Conservation (phyloP, 2,113 vertebrate genomes). For the Chiloscyllium plagiosum region DNA sequence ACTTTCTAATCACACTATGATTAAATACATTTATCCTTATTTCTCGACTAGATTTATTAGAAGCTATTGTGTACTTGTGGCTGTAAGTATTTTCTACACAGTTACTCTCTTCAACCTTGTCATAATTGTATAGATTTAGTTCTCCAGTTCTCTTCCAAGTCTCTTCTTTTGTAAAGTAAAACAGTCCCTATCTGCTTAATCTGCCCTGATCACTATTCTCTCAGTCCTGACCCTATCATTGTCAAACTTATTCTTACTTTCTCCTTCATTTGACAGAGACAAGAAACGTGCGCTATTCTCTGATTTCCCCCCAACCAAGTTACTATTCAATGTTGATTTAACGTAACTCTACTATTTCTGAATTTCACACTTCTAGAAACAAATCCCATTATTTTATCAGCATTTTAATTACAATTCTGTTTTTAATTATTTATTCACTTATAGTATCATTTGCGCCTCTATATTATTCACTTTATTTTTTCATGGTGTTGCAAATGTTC, state of each 20-base stretch:
- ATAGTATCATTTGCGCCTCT: too few relatives aligned
- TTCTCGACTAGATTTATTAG: background rate
- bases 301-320: background rate
- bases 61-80: background rate
- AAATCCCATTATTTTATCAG: background rate
- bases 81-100: too few relatives aligned
- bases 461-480: too few relatives aligned
- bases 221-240: background rate
- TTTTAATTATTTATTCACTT: background rate
- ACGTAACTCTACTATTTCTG: too few relatives aligned
- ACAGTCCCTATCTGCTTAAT: background rate
- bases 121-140: background rate
- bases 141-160: background rate
- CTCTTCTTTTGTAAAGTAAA: background rate
- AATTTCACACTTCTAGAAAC: too few relatives aligned
- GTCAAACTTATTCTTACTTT: background rate
- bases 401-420: background rate
- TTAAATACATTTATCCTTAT: background rate
- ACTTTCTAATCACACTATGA: background rate
- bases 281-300: background rate
- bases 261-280: background rate
- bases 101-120: background rate
- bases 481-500: too few relatives aligned
- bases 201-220: background rate
- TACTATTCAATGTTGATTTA: too few relatives aligned